phyloP scores from a whole-genome alignment of 2,113 vertebrate species.

The Dolichotis patagonum region DNA sequence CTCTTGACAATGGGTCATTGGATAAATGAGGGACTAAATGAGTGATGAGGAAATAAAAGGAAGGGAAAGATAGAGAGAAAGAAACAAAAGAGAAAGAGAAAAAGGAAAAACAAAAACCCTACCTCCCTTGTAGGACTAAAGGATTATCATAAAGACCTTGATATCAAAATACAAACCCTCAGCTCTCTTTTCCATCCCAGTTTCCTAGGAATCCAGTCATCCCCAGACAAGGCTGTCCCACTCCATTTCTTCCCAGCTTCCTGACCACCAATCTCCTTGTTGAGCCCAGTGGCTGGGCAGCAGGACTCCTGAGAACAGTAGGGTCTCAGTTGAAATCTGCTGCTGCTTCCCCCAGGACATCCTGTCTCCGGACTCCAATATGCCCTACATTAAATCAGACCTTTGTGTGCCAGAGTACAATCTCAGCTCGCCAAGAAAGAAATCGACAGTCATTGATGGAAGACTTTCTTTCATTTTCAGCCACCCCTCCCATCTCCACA shows the following conservation, averaged over 20 bases:
- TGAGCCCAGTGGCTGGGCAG: not conserved
- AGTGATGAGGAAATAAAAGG: not conserved
- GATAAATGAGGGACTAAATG: not conserved
- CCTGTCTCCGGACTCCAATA: not conserved
- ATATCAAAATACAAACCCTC: not conserved
- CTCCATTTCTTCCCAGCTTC: not conserved
- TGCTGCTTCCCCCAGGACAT: not conserved
- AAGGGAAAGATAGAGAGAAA: not conserved
- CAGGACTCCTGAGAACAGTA: not conserved
- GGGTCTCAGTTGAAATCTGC: not conserved
- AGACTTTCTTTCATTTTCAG: slow-evolving; percentile 71
- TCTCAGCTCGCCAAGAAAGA: slow-evolving; percentile 42
- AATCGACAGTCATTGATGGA: slow-evolving; percentile 78
- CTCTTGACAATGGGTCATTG: not conserved
- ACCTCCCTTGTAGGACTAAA: not conserved
- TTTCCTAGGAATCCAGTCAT: not conserved
- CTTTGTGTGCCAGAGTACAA: slow-evolving; percentile 44
- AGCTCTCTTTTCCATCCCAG: not conserved
- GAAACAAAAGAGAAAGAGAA: not conserved
- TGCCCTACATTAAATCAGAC: not conserved
- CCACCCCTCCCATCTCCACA: slow-evolving; percentile 53
- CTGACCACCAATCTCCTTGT: not conserved
- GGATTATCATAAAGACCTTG: not conserved
- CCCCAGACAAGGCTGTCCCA: not conserved
- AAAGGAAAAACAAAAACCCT: not conserved